Evolutionary conservation across 2,113 vertebrate species (phyloP).

Genomic region (Collichthys lucidus): DNA sequence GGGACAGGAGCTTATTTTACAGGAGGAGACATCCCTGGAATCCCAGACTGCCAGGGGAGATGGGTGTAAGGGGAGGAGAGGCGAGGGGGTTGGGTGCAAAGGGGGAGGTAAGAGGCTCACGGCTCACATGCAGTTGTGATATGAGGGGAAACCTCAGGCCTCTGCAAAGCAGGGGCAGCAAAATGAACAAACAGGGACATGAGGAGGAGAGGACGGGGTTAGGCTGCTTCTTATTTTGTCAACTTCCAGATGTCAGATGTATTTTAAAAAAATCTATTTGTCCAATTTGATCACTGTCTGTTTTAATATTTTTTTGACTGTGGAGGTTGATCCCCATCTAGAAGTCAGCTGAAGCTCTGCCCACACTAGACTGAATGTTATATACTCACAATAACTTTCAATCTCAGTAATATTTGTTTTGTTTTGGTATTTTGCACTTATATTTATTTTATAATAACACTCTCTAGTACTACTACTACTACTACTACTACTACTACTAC

Average conservation of each 20-base stretch:
- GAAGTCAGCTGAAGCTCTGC: conserved; percentile 9
- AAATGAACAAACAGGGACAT: conserved; percentile 29
- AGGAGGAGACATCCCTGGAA: conserved; percentile 91
- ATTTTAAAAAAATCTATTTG: not conserved
- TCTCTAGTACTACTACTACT: not conserved
- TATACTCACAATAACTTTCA: conserved; percentile 26
- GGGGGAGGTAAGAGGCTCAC: conserved; percentile 62
- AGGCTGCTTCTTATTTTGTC: conserved; percentile 9
- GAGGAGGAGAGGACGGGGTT: not conserved
- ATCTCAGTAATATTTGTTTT: not conserved
- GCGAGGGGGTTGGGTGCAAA: conserved; percentile 36
- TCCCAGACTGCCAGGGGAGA: conserved; percentile 84
- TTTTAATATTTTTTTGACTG: not conserved
- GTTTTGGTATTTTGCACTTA: not conserved
- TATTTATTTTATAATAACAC: not conserved
- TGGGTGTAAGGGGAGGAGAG: conserved; percentile 50
- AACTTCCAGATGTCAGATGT: not conserved
- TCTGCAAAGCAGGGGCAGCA: conserved; percentile 35
- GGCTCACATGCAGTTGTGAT: conserved; percentile 85
- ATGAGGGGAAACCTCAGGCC: conserved; percentile 85
- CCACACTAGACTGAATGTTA: conserved; percentile 20
- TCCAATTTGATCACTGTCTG: not conserved
- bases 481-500: not conserved
- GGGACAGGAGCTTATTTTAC: conserved; percentile 87
- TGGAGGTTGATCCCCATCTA: not conserved